Percentiles rank a stretch among this genome's conserved stretches.
These are phyloP conservation scores for Erebia epiphron DNA, from an alignment of 2,888 invertebrate genomes.

Conservation along the genomic window DNA sequence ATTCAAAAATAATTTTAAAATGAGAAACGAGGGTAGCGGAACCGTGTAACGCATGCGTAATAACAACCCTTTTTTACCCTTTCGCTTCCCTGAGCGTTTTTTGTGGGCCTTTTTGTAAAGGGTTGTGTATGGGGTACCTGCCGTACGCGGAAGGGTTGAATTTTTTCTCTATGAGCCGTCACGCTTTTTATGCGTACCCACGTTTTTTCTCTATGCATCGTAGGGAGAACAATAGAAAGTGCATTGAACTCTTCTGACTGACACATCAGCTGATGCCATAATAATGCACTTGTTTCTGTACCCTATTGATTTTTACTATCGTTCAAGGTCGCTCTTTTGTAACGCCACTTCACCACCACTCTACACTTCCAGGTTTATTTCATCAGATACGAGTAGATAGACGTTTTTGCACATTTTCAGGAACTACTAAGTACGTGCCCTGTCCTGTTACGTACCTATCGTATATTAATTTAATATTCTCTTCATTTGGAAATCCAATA, in stretches of 20 bases:
- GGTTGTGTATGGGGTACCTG: conserved; percentile 81
- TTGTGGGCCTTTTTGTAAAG: conserved; percentile 80
- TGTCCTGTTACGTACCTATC: too few species aligned
- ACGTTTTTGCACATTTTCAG: background rate
- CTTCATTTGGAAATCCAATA: background rate
- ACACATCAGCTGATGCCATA: conserved; percentile 77
- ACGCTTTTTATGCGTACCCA: conserved; percentile 60
- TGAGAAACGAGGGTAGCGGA: conserved; percentile 75
- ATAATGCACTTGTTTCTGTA: conserved; percentile 74
- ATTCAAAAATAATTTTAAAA: conserved; percentile 60
- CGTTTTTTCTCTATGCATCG: conserved; percentile 65
- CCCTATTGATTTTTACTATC: conserved; percentile 70
- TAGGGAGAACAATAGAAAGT: conserved; percentile 69
- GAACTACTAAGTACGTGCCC: too few species aligned
- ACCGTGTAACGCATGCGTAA: conserved; percentile 78
- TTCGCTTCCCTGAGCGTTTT: conserved; percentile 77
- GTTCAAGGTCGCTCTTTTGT: conserved; percentile 66
- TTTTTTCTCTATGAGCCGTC: conserved; percentile 72
- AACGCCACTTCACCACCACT: conserved; percentile 29
- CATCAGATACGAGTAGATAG: conserved; percentile 1
- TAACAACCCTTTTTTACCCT: conserved; percentile 81
- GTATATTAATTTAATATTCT: too few species aligned
- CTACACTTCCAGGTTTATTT: conserved; percentile 33
- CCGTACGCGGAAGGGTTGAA: conserved; percentile 77
- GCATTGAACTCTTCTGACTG: conserved; percentile 72